A percentile compares a stretch with the other conserved stretches of the same genome.
Conservation (phyloP, 2,113 vertebrate genomes). For the Oreochromis tanganicae region DNA sequence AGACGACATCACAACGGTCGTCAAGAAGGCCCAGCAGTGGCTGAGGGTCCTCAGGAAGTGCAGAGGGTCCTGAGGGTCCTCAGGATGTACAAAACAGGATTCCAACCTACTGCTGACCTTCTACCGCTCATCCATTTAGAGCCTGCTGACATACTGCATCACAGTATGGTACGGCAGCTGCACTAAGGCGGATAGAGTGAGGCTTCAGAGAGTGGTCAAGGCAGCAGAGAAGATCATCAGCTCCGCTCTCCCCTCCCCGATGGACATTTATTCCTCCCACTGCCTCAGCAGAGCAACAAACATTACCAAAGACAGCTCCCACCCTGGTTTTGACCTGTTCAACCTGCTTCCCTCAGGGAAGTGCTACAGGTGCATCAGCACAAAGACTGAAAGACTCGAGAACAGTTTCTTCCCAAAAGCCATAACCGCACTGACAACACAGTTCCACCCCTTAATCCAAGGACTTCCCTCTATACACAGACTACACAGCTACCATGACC, state of each 20-base stretch:
- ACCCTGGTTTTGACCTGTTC: background rate
- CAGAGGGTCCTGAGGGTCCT: background rate
- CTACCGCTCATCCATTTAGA: background rate
- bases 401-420: background rate
- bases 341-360: background rate
- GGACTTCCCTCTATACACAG: background rate
- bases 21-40: no score
- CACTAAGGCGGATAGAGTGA: background rate
- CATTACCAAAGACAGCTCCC: no score
- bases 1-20: no score
- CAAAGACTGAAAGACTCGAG: background rate
- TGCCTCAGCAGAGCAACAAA: no score
- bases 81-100: background rate
- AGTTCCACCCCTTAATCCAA: background rate
- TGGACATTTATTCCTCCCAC: no score
- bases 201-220: no score
- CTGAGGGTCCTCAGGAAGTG: background rate
- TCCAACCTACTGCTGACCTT: background rate
- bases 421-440: background rate
- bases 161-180: background rate
- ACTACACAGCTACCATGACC: background rate
- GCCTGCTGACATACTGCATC: background rate
- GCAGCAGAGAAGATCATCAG: no score
- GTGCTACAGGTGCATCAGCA: background rate
- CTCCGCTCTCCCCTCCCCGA: no score